Evolutionary conservation across 2,113 vertebrate genomes (phyloP).

Genomic region (Gadus chalcogrammus): DNA sequence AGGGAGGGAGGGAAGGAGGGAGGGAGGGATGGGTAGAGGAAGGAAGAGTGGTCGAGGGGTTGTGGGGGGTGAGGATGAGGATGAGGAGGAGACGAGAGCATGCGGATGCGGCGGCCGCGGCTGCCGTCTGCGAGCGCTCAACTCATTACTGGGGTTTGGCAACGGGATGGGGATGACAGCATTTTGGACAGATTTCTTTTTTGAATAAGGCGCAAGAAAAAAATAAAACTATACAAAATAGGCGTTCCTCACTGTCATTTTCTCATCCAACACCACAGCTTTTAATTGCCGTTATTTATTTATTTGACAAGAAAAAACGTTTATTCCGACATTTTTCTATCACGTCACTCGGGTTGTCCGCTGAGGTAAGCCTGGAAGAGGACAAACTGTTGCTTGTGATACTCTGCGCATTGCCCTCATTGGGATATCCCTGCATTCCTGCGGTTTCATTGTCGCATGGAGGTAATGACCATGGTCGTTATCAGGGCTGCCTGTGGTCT

Average conservation of each 20-base stretch:
- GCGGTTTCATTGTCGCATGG: neutral
- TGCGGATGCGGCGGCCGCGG: slow-evolving; percentile 41
- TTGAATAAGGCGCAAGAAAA: neutral
- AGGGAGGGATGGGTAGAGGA: slow-evolving; percentile 36
- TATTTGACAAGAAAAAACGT: slow-evolving; percentile 22
- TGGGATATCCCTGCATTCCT: neutral
- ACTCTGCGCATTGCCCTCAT: neutral
- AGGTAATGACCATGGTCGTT: slow-evolving; percentile 58
- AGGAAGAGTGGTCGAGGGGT: neutral
- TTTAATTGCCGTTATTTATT: slow-evolving; percentile 22
- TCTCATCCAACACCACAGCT: slow-evolving; percentile 11
- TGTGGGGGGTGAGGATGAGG: neutral
- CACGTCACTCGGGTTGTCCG: slow-evolving; percentile 40
- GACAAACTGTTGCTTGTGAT: slow-evolving; percentile 55
- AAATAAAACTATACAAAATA: neutral
- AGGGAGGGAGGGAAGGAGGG: slow-evolving; percentile 27
- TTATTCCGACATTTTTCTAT: slow-evolving; percentile 50
- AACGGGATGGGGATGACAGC: slow-evolving; percentile 34
- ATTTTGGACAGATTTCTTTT: slow-evolving; percentile 24
- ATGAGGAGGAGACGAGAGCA: slow-evolving; percentile 31
- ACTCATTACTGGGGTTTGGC: slow-evolving; percentile 54
- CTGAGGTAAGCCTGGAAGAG: slow-evolving; percentile 27
- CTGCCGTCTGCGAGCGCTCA: slow-evolving; percentile 42
- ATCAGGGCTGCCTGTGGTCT: slow-evolving; percentile 55
- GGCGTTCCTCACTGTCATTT: neutral